These are phyloP conservation scores for Cossypha caffra DNA, from an alignment of 2,797 vertebrate genomes.

Conservation along the genomic window DNA sequence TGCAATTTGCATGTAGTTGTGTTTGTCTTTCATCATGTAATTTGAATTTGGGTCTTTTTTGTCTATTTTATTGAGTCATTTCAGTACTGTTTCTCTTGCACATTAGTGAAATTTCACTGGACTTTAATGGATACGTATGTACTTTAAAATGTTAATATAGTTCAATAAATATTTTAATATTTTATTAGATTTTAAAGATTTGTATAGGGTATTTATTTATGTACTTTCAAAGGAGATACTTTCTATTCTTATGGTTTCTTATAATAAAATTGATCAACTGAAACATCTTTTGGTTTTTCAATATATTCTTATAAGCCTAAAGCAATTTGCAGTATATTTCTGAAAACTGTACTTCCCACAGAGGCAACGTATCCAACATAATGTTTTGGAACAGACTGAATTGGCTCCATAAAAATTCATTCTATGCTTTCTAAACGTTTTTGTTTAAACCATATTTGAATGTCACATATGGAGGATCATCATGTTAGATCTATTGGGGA, in stretches of 20 bases:
- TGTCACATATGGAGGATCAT: conserved; percentile 46
- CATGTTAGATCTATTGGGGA: conserved; percentile 9
- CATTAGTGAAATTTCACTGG: background rate
- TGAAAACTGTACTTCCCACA: background rate
- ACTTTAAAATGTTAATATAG: background rate
- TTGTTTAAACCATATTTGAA: conserved; percentile 55
- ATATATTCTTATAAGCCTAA: background rate
- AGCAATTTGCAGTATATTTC: background rate
- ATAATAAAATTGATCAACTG: background rate
- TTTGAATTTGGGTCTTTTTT: background rate
- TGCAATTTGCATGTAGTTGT: background rate
- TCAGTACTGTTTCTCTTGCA: background rate
- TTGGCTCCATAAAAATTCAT: conserved; percentile 26
- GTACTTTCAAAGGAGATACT: background rate
- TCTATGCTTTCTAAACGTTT: conserved; percentile 13
- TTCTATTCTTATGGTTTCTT: background rate
- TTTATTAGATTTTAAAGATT: background rate
- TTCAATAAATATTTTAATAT: background rate
- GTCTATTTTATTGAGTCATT: background rate
- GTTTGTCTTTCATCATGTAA: background rate
- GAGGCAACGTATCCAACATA: background rate
- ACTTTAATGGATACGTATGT: background rate
- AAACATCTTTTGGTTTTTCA: background rate
- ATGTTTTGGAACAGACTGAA: conserved; percentile 37
- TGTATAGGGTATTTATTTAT: background rate